Percentiles rank a stretch among this genome's conserved stretches.
These are phyloP conservation scores for Pectinophora gossypiella DNA, from an alignment of 1,140 invertebrate genomes.

Conservation along the genomic window DNA sequence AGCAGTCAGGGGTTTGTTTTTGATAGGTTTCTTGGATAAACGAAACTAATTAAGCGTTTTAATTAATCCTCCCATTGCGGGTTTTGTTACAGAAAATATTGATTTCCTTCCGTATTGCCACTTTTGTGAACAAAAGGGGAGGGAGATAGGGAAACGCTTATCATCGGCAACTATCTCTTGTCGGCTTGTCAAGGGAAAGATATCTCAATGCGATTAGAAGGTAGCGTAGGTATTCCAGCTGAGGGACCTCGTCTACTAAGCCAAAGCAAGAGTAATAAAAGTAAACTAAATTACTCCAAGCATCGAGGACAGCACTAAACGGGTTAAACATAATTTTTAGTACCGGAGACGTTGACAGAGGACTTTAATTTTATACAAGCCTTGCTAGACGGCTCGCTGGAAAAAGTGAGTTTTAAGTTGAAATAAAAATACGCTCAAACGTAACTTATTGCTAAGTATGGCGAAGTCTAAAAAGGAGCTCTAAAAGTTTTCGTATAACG, in stretches of 20 bases:
- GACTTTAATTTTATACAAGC: slow-evolving; percentile 41
- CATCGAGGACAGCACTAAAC: slow-evolving; percentile 29
- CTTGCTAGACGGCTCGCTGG: not conserved
- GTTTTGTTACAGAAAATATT: slow-evolving; percentile 60
- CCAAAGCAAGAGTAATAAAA: slow-evolving; percentile 15
- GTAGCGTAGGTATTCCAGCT: not conserved
- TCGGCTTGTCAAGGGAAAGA: not conserved
- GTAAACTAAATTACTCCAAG: slow-evolving; percentile 25
- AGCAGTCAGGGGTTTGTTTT: slow-evolving; percentile 37
- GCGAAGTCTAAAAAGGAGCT: not conserved
- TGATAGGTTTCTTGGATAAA: slow-evolving; percentile 59
- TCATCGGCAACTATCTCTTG: not conserved
- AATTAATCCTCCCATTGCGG: slow-evolving; percentile 61
- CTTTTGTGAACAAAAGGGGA: not conserved
- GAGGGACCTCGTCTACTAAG: not conserved
- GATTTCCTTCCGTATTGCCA: slow-evolving; percentile 29
- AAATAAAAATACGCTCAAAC: not conserved
- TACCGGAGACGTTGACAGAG: slow-evolving; percentile 27
- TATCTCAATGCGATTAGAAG: too few species aligned
- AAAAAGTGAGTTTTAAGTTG: not conserved
- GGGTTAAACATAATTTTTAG: slow-evolving; percentile 36
- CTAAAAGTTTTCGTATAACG: not conserved
- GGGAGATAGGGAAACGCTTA: not conserved
- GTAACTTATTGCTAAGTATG: not conserved
- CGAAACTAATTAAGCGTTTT: slow-evolving; percentile 68